Evolutionary conservation across 2,113 vertebrate species (phyloP).

Genomic region (Loxodonta africana): DNA sequence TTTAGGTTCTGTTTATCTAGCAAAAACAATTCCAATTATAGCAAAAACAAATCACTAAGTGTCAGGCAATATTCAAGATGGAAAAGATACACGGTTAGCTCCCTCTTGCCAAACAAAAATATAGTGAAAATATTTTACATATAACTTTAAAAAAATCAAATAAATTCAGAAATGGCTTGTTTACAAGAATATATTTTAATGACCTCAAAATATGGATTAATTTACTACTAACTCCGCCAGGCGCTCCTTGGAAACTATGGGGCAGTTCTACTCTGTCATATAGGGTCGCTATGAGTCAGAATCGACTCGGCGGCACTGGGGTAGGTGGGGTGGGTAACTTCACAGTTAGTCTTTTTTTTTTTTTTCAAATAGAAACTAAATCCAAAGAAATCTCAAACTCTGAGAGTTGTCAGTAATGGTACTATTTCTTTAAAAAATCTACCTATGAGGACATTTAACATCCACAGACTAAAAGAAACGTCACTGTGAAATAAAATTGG

Average conservation of each 20-base stretch:
- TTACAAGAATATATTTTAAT: slow-evolving; percentile 1
- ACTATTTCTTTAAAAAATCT: background rate
- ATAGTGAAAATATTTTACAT: background rate
- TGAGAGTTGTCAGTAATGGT: background rate
- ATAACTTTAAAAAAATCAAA: slow-evolving; percentile 39
- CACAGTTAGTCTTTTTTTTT: background rate
- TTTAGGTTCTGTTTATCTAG: slow-evolving; percentile 6
- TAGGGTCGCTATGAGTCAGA: no score
- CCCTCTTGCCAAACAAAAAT: background rate
- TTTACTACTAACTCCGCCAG: background rate
- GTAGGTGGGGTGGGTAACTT: background rate
- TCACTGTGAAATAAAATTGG: background rate
- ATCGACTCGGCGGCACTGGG: no score
- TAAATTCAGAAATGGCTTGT: background rate
- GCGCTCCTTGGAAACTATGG: no score
- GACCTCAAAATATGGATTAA: background rate
- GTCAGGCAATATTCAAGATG: background rate
- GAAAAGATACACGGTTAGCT: background rate
- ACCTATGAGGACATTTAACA: background rate
- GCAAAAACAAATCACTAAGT: slow-evolving; percentile 29
- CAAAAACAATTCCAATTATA: slow-evolving; percentile 33
- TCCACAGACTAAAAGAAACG: background rate
- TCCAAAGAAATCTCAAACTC: slow-evolving; percentile 51
- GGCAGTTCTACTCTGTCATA: no score
- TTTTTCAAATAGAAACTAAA: slow-evolving; percentile 41